Base-by-base conservation (phyloP, 2,113 vertebrate genomes). In the Laticauda colubrina region DNA sequence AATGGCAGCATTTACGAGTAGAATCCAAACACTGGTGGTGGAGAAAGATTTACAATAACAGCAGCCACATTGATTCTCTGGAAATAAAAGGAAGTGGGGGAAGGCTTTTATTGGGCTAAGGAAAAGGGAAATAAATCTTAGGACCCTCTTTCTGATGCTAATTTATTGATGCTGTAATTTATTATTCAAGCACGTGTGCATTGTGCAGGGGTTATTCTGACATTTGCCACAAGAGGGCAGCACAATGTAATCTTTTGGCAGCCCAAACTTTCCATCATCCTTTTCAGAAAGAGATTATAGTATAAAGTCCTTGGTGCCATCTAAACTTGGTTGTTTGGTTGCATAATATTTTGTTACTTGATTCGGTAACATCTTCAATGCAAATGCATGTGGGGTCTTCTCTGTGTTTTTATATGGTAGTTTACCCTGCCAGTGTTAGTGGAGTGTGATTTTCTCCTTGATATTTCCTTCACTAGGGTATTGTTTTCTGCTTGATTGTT, bases 121-220 rank as follows among this genome's bases (percentile, higher is more conserved):
- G 43, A 53, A 51, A n/a, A 5, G 18, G 6, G 26, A 51, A 53
- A 75, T 54, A 53, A 75, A 90, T n/a, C 89, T 12, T 53, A 75
- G 2, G 2, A 10, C 0, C 0, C 85, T 6, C 1, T 45, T 59
- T 39, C 6, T 2, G 5, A n/a, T 34, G 5, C 34, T 5, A 1
- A 18, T 75, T 14, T 75, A 34, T 34, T 34, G n/a, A 34, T 14
- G 34, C n/a, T 34, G 29, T 29, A 15, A 12, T 34, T 15, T 2
- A 39, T 39, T 69, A 14, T n/a, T 15, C 64, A n/a, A 69, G 64
- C 29, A 15, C 4, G 4, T 69, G n/a, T 75, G n/a, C 69, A 34
- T 69, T 14, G 0, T 34, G 69, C n/a, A 75, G 69, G 15, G 20
- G n/a, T 20, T 39, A 75, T 75, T 39, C 69, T 39, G 6, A 8